A percentile compares a stretch with the other conserved stretches of the same genome.
phyloP scores from a whole-genome alignment of 1,140 invertebrate genomes.

The Sesamia nonagrioides region DNA sequence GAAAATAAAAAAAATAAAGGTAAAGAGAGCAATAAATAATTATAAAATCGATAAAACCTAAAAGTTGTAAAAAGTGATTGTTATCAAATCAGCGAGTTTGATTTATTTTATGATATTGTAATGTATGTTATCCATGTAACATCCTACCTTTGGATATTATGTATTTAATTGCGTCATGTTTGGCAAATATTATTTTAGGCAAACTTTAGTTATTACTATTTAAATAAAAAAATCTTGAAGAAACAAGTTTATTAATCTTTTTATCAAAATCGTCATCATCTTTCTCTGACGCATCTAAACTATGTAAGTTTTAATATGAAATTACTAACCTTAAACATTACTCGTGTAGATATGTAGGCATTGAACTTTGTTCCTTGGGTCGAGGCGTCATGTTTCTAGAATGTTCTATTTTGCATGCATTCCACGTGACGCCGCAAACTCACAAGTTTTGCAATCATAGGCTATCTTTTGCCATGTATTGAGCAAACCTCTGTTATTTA shows the following conservation, averaged over 20 bases:
- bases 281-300: neutral
- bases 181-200: too few species aligned
- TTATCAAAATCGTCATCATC: neutral
- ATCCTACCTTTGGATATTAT: too few species aligned
- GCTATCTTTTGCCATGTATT: conserved; percentile 29
- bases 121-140: neutral
- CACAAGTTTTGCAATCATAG: conserved; percentile 54
- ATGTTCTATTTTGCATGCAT: conserved; percentile 52
- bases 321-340: neutral
- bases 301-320: neutral
- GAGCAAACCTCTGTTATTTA: conserved; percentile 30
- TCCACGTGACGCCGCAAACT: conserved; percentile 52
- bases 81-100: neutral
- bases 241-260: too few species aligned
- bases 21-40: neutral
- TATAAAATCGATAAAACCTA: neutral
- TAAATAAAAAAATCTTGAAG: too few species aligned
- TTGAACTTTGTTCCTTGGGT: conserved; percentile 40
- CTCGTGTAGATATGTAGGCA: conserved; percentile 1
- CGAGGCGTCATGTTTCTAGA: conserved; percentile 51
- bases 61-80: too few species aligned
- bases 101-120: too few species aligned
- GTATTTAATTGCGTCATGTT: too few species aligned
- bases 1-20: too few species aligned
- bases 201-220: too few species aligned